Evolutionary conservation across 2,888 invertebrate genomes (phyloP), one percentile per base, ranked within the genome.

Genomic region (Drosophila buzzatii): DNA sequence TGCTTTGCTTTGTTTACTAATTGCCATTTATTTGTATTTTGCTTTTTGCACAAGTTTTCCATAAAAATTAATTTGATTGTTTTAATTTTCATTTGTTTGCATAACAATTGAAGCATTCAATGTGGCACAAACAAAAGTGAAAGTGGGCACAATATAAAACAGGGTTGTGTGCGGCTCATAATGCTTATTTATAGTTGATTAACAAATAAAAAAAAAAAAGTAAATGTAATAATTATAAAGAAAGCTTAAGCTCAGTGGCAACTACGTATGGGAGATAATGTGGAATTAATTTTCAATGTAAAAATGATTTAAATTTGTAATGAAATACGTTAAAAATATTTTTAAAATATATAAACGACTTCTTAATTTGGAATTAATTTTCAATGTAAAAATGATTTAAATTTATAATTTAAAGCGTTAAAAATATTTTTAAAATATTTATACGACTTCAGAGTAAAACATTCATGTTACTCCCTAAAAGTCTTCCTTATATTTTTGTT

Each of bases 61-160:
- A 79, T 83, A 79, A 88, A 82, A 85, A 69, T 76, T 67, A 79
- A 85, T 85, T 67, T 83, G 68, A 58, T 74, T 72, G 66, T 79
- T 79, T 79, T 68, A 73, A 73, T 77, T 77, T 77, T 62, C 27
- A 69, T 72, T 78, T 78, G 77, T 79, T 69, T 76, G 77, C 39
- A 53, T 47, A 70, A 68, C 78, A 79, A 81, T 78, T 63, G 78
- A 81, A 31, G 82, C 73, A 47, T 51, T 56, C 60, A 53, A 66
- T 78, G 62, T 65, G 76, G 57, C 76, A 76, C 76, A 66, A 37
- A 64, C 53, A 60, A 73, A 68, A 73, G 58, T 45, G 66, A 76
- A 77, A 77, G 72, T 56, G 12, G 9, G 4, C 9, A 5, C 33
- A 23, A 56, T n/a, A n/a, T 10, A 45, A 58, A 64, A 64, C 55